A percentile compares a stretch with the other conserved stretches of the same genome.
Evolutionary conservation across 2,113 vertebrate species (phyloP).

Genomic region (Rhagologus leucostigma): DNA sequence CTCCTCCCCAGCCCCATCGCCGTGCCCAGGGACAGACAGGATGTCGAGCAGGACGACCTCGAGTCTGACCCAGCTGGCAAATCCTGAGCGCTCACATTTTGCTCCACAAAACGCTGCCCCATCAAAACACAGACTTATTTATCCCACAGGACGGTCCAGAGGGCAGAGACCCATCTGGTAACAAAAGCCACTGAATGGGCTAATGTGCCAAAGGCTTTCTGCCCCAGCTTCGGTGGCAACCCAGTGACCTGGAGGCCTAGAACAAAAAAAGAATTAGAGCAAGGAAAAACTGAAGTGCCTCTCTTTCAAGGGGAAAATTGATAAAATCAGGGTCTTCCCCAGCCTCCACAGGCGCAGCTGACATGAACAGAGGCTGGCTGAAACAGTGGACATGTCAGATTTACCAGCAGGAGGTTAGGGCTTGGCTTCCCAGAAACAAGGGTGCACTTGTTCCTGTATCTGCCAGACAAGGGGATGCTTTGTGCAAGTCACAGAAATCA

Average conservation of each 20-base stretch:
- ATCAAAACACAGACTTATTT: not conserved
- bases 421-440: constrained; percentile 19
- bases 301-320: not conserved
- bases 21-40: not conserved
- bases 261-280: not conserved
- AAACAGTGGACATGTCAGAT: not conserved
- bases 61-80: not conserved
- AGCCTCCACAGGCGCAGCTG: not conserved
- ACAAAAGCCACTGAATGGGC: not conserved
- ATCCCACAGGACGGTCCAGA: not conserved
- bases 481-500: not conserved
- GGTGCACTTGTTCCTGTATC: constrained; percentile 2
- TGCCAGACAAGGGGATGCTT: not conserved
- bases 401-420: not conserved
- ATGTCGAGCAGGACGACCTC: not conserved
- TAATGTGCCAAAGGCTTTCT: not conserved
- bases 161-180: not conserved
- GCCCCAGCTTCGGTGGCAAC: not conserved
- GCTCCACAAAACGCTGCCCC: not conserved
- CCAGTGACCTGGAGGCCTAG: not conserved
- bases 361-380: not conserved
- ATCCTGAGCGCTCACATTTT: not conserved
- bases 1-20: not conserved
- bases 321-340: not conserved
- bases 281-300: not conserved